phyloP scores from a whole-genome alignment of 2,797 vertebrate species.

The Chiroxiphia lanceolata region DNA sequence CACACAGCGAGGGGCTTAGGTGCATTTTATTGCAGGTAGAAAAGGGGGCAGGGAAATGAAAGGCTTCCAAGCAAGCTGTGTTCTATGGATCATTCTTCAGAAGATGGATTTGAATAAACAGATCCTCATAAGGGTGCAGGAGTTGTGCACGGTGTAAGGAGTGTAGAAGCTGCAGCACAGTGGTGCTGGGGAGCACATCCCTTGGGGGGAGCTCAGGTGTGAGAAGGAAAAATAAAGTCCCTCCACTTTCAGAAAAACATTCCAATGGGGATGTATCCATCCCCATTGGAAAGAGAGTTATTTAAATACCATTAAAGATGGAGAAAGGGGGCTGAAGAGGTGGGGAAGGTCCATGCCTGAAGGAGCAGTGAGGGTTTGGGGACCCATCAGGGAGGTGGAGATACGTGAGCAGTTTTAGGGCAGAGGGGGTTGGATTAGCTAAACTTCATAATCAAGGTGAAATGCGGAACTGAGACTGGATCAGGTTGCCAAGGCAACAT shows the following conservation, averaged over 20 bases:
- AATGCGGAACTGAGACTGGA: background rate
- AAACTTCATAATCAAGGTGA: background rate
- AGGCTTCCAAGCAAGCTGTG: background rate
- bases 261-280: fast-evolving
- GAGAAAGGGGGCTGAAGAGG: background rate
- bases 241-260: background rate
- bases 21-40: background rate
- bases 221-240: background rate
- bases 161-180: fast-evolving
- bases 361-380: background rate
- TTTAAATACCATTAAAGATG: background rate
- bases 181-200: background rate
- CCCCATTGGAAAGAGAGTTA: background rate
- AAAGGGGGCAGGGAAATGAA: background rate
- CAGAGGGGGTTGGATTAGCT: background rate
- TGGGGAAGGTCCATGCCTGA: background rate
- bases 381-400: background rate
- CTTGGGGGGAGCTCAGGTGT: background rate
- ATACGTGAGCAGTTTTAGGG: background rate
- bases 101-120: background rate
- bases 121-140: background rate
- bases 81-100: background rate
- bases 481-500: background rate
- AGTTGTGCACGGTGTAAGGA: fast-evolving
- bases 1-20: background rate